Base-by-base conservation (phyloP, 2,797 vertebrate species). In the Myioborus melanocephalus region DNA sequence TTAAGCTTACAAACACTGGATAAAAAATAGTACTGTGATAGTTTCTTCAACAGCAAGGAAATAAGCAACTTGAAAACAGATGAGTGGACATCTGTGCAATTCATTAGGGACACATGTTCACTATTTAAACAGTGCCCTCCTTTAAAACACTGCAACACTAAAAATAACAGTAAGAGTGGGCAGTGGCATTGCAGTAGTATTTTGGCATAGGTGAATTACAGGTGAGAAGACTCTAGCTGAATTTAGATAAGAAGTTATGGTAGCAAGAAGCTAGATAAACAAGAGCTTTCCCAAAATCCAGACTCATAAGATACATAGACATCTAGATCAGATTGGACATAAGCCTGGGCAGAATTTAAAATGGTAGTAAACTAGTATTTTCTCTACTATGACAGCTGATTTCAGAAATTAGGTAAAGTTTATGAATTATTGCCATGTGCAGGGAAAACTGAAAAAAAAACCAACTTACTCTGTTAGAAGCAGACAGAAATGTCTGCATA, bases 311-410 rank as follows among this genome's bases (percentile, higher is more conserved):
- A 49, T 37, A 64, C 2, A 3, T 8, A 32, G 50, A 49, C 9
- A 71, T 17, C 14, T 63, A 17, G 14, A 69, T 44, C 0, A 0
- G 30, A 68, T 13, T 50, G 22, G 9, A 59, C 21, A 2, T 73
- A 80, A 60, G 5, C 27, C 41, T 34, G 50, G 35, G 63, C 12
- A 64, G n/a, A 83, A 71, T 28, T 56, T 87, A 59, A 87, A 68
- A 43, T 1, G 4, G 37, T 22, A 85, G 14, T 12, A 66, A 55
- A 93, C 23, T 8, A 35, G 19, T 7, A 43, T 37, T 70, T 82
- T 28, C 7, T 83, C 44, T 23, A 39, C 11, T 50, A 16, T 2
- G 15, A 55, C 7, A 66, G 52, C 6, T 57, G 30, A 80, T 68
- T 81, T 66, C 83, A 88, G 44, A 46, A 61, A 60, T 32, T 4